phyloP scores from a whole-genome alignment of 2,113 vertebrate species.

The Anolis sagrei region DNA sequence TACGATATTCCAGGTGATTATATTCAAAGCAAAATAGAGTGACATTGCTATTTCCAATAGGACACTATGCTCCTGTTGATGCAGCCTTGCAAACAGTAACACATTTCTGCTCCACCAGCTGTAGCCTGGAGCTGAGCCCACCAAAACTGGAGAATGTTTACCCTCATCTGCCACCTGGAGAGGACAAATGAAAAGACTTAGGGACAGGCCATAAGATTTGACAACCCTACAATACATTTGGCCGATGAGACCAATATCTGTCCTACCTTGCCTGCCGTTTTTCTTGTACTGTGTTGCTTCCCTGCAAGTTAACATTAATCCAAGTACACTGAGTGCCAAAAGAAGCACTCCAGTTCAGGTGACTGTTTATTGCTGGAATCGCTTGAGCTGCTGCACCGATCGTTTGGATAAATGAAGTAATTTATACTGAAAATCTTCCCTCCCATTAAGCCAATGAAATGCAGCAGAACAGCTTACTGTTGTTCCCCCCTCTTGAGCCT shows the following conservation, averaged over 20 bases:
- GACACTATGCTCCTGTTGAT: too few species aligned
- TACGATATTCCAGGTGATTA: too few species aligned
- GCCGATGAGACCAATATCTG: neutral
- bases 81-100: too few species aligned
- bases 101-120: too few species aligned
- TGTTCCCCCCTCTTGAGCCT: neutral
- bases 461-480: neutral
- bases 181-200: too few species aligned
- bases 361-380: neutral
- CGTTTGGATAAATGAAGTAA: neutral
- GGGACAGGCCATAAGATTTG: too few species aligned
- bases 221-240: neutral
- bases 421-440: neutral
- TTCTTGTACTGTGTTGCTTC: neutral
- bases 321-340: neutral
- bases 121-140: too few species aligned
- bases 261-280: neutral
- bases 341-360: neutral
- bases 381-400: neutral
- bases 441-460: neutral
- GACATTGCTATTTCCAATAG: too few species aligned
- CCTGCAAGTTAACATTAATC: neutral
- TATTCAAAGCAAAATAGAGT: too few species aligned
- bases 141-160: too few species aligned
- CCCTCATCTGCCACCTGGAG: too few species aligned